Base-by-base conservation (phyloP, 1,140 invertebrate genomes). In the Phocides pigmalion region DNA sequence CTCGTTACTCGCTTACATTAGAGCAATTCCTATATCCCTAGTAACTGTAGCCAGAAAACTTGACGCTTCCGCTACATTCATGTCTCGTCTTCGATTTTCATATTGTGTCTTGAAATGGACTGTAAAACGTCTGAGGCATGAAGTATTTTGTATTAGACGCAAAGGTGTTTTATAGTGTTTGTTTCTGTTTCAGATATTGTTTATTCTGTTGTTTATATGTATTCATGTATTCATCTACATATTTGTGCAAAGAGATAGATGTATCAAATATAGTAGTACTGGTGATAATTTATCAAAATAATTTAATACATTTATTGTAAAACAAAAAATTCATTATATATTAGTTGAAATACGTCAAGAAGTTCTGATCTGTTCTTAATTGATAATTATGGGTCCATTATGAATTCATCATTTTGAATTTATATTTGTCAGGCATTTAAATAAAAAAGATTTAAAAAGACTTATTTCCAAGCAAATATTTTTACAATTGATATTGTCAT, bases 21-120 rank as follows among this genome's bases (percentile, higher is more conserved):
- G 5, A 16, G 28, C 53, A 56, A 42, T 15, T 41, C 4, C 35
- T 19, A 20, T 75, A 74, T 76, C 70, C 62, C 68, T 73, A 66
- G 68, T 67, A 64, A 68, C 47, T 49, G 59, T 67, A 56, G 67
- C 62, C 65, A 73, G 75, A 76, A 81, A 82, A 82, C 63, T 79
- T 71, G 74, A 64, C 74, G 69, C 73, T 77, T 78, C 70, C 66
- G 63, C 49, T 35, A 69, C 67, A 82, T 84, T 84, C 74, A 74
- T 62, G 74, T 69, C 64, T 70, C 70, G 70, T 61, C 70, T 64
- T 71, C 71, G 72, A 72, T 70, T 74, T 76, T 81, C 75, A 74
- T 75, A 74, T 68, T 68, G 70, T 76, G 51, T 46, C 69, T 67
- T 73, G 74, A 70, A 74, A 78, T 81, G 61, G 70, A 73, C 71